Percentiles rank a stretch among this genome's conserved stretches.
These are phyloP conservation scores for Moxostoma hubbsi DNA, from an alignment of 2,797 vertebrate species.

Conservation along the genomic window DNA sequence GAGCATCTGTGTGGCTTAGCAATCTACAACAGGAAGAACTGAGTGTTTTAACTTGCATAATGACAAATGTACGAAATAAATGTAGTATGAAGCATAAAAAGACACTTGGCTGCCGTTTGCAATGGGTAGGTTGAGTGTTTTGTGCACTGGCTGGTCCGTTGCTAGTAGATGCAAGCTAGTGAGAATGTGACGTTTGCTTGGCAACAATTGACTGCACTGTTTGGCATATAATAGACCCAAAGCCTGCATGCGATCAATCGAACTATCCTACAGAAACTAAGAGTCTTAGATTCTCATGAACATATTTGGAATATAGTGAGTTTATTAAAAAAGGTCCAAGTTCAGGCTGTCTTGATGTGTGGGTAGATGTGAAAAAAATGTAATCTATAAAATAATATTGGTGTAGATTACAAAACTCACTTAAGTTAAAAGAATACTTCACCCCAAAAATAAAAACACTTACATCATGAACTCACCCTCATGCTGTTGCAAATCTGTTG, in stretches of 20 bases:
- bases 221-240: conserved; percentile 14
- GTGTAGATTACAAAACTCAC: no score
- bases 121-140: background rate
- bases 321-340: background rate
- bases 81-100: conserved; percentile 9
- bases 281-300: background rate
- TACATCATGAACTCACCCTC: no score
- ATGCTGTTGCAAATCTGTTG: no score
- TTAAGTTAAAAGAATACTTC: background rate
- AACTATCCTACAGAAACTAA: conserved; percentile 16
- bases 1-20: conserved; percentile 1
- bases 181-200: background rate
- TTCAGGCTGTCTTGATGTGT: background rate
- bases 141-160: background rate
- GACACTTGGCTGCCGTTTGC: conserved; percentile 22
- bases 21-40: conserved; percentile 34
- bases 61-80: conserved; percentile 40
- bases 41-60: conserved; percentile 44
- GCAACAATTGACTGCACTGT: background rate
- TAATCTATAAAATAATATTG: conserved; percentile 2
- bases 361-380: background rate
- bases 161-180: background rate
- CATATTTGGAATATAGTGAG: background rate
- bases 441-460: no score
- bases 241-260: background rate